These are phyloP conservation scores for western clawed frog (Xenopus tropicalis) DNA, from an alignment of 2,113 vertebrate genomes.

Conservation along the genomic window UCB_Xtro_10.0 CM004448.2:89556001-89556500, in stretches of 20 bases:
- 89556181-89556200: constrained; percentile 67
- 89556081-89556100: not conserved
- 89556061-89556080: not conserved
- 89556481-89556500: constrained; percentile 12
- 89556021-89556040: no score
- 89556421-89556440: no score
- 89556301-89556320: not conserved
- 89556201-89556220: constrained; percentile 50
- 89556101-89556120: no score
- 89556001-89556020: no score
- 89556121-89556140: no score
- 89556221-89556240: constrained; percentile 46
- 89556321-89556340: no score
- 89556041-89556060: not conserved
- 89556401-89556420: no score
- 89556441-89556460: not conserved
- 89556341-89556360: constrained; percentile 3
- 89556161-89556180: not conserved
- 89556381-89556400: no score
- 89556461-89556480: not conserved
- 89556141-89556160: no score
- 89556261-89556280: not conserved
- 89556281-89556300: constrained; percentile 1
- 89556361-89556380: no score
- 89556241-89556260: constrained; percentile 38